Conservation (phyloP, 1,140 invertebrate species). For the Drosophila pseudoobscura region DNA sequence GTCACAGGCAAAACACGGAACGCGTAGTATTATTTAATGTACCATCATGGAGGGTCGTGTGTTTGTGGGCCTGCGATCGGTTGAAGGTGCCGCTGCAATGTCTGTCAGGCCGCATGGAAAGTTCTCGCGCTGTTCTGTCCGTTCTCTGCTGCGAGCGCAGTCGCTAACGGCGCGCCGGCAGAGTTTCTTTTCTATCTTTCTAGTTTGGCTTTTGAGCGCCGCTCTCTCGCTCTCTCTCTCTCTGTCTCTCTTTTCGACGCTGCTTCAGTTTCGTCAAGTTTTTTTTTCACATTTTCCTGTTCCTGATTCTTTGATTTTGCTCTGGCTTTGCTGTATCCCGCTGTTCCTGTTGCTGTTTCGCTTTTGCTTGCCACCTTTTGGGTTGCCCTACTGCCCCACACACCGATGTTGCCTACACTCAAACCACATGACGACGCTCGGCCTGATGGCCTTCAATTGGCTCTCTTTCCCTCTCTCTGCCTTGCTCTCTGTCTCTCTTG, state of each 20-base stretch:
- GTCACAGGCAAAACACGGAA: background rate
- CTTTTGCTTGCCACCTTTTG: constrained; percentile 11
- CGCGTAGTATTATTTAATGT: constrained; percentile 15
- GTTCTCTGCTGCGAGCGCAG: constrained; percentile 1
- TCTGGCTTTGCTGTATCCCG: constrained; percentile 1
- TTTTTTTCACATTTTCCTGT: constrained; percentile 76
- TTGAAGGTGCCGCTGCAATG: constrained; percentile 80
- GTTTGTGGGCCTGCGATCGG: constrained; percentile 61
- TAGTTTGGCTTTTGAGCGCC: constrained; percentile 21
- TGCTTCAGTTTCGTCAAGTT: constrained; percentile 66
- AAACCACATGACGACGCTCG: constrained; percentile 28
- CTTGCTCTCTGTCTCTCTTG: constrained; percentile 10
- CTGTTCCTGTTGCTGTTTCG: constrained; percentile 26
- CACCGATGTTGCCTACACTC: constrained; percentile 41
- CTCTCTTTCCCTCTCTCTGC: constrained; percentile 14
- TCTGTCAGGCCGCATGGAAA: constrained; percentile 72
- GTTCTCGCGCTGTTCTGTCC: constrained; percentile 50
- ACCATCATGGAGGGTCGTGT: constrained; percentile 3
- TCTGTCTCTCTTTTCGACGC: constrained; percentile 20
- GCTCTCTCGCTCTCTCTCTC: constrained; percentile 22
- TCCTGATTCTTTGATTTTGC: constrained; percentile 62
- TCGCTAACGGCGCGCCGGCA: constrained; percentile 5
- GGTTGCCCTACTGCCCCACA: constrained; percentile 76
- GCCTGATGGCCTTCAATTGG: constrained; percentile 55
- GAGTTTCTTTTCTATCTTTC: constrained; percentile 62